Base-by-base conservation (phyloP, 2,113 vertebrate species). In the Marmota flaviventris region DNA sequence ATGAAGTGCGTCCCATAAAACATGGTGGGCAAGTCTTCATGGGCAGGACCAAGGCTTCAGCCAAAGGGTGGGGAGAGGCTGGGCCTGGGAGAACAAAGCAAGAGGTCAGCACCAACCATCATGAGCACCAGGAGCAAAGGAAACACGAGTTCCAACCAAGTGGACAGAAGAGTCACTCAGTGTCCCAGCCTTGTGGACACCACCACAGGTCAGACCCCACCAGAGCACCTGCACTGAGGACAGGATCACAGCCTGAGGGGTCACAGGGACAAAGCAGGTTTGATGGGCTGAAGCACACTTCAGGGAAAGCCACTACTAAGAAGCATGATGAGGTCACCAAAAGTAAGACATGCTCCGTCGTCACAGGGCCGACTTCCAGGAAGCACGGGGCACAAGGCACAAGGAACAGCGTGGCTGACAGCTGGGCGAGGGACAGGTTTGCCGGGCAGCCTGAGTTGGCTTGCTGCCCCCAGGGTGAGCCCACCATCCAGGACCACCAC, bases 1-100 rank as follows among this genome's bases (percentile, higher is more conserved):
- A 98, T 98, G 84, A 98, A 97, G 14, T 99, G 99, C 13, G 99
- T 99, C 93, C 99, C 99, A 97, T 99, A 99, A 88, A 99, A 99
- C 99, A 99, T 99, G 63, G 95, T 95, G 98, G 51, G 96, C 1
- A 94, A 18, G 95, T 65, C 0, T 72, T 98, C 97, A 95, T 89
- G 95, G 83, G 97, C 53, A 0, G 81, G 61, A 91, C 98, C 58
- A 86, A 20, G 32, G 73, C 48, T 85, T 83, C 85, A 13, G 88
- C 87, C 85, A 67, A 61, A 9, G 9, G 18, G 1, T 10, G 10
- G 8, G 56, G 2, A 11, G 5, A 77, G 48, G 48, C 88, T 0
- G 5, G 81, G 73, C 93, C 98, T 98, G 76, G 39, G 69, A 75
- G 81, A 10, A 78, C 89, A 85, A 85, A 25, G 1, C 2, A 17